phyloP scores from a whole-genome alignment of 2,113 vertebrate species.

The Agelaius tricolor region DNA sequence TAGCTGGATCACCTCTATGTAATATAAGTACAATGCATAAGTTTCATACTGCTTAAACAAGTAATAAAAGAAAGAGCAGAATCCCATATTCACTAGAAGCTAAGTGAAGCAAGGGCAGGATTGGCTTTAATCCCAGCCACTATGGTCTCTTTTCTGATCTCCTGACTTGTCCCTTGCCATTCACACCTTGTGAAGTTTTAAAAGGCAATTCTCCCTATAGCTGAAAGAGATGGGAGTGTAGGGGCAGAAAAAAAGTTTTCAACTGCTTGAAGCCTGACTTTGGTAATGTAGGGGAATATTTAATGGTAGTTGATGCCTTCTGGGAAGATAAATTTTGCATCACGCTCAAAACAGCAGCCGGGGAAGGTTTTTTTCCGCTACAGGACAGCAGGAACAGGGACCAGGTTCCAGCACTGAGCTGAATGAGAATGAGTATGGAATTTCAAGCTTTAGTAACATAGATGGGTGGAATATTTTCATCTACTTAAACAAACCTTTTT shows the following conservation, averaged over 20 bases:
- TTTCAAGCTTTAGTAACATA: not conserved
- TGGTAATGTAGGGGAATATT: not conserved
- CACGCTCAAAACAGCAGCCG: accelerated
- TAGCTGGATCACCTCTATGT: not conserved
- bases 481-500: not conserved
- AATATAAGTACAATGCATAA: not conserved
- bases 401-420: not conserved
- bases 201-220: not conserved
- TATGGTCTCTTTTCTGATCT: not conserved
- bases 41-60: not conserved
- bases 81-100: not conserved
- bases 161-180: not conserved
- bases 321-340: not conserved
- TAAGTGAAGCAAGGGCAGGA: not conserved
- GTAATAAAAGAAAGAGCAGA: not conserved
- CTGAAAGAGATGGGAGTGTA: not conserved
- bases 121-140: not conserved
- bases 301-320: not conserved
- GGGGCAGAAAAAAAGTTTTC: not conserved
- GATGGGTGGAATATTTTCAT: not conserved
- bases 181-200: not conserved
- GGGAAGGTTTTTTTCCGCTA: not conserved
- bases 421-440: not conserved
- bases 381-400: not conserved
- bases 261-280: not conserved